A percentile compares a stretch with the other conserved stretches of the same genome.
Evolutionary conservation across 2,888 invertebrate genomes (phyloP).

Genomic region (Tridacna crocea): DNA sequence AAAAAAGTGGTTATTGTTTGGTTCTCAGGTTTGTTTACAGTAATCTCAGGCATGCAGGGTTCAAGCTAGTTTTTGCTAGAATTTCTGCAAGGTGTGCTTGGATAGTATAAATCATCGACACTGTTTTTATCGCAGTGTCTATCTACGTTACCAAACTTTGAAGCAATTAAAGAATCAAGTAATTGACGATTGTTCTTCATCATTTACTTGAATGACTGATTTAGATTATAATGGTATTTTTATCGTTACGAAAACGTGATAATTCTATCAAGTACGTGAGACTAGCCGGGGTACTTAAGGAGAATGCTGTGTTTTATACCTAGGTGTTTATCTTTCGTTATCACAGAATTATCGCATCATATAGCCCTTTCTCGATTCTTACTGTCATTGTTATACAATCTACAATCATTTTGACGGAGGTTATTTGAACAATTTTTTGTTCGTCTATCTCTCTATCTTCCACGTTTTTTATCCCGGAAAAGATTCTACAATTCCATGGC

Average conservation of each 20-base stretch:
- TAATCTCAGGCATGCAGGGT: slow-evolving; percentile 7
- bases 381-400: slow-evolving; percentile 19
- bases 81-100: not conserved
- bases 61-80: not conserved
- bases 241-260: not conserved
- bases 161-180: no score
- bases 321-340: slow-evolving; percentile 7
- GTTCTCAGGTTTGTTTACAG: slow-evolving; percentile 12
- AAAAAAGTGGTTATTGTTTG: slow-evolving; percentile 16
- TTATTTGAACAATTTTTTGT: no score
- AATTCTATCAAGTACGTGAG: not conserved
- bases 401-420: not conserved
- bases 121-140: slow-evolving; percentile 8
- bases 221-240: not conserved
- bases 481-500: no score
- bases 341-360: slow-evolving; percentile 20
- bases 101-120: slow-evolving; percentile 9
- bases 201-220: not conserved
- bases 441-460: no score
- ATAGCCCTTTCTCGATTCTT: not conserved
- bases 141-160: not conserved
- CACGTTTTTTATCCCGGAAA: no score
- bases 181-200: not conserved
- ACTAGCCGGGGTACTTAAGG: not conserved
- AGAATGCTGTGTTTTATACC: slow-evolving; percentile 4